Base-by-base conservation (phyloP, 1,140 invertebrate species). In the Brachionus sp. region DNA sequence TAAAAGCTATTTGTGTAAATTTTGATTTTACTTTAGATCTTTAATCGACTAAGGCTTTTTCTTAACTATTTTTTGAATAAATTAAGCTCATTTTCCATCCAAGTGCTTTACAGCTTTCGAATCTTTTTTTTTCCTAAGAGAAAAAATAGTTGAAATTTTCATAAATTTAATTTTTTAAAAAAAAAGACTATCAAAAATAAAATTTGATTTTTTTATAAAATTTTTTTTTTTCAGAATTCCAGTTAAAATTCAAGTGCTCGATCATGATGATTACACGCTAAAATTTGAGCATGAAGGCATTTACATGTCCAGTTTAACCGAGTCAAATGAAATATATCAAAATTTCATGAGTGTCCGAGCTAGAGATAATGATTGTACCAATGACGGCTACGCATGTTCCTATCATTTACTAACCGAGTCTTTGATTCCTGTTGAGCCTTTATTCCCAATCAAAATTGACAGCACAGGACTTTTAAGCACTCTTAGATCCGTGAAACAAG, bases 361-460 rank as follows among this genome's bases (percentile, higher is more conserved):
- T 5, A 80, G 39, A 37, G 77, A 80, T 33, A 66, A 66, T 37
- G 77, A 80, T n/a, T 80, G 77, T n/a, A 80, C 77, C 39, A 80
- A 80, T 50, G 50, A 80, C 37, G 77, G 77, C 35, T 80, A 37
- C 19, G 77, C 77, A 3, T 80, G 77, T 44, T 33, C 29, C 7
- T 80, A 80, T 29, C 6, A 80, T 42, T n/a, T 80, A 0, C 39
- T 80, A 9, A 66, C 39, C 23, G 19, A 75, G 44, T 44, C 39
- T 39, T 75, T 75, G 44, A 75, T 75, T 35, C 39, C 37, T 23
- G 70, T 75, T 16, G 77, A 80, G 25, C n/a, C 33, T 16, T 33
- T 80, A 62, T 80, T 62, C 35, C 77, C 77, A 33, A 35, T 80
- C 57, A 80, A 80, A 62, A 80, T 80, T 25, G 77, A 80, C 37